Conservation (phyloP, 2,888 invertebrate genomes). For the Herminia tarsipennalis region DNA sequence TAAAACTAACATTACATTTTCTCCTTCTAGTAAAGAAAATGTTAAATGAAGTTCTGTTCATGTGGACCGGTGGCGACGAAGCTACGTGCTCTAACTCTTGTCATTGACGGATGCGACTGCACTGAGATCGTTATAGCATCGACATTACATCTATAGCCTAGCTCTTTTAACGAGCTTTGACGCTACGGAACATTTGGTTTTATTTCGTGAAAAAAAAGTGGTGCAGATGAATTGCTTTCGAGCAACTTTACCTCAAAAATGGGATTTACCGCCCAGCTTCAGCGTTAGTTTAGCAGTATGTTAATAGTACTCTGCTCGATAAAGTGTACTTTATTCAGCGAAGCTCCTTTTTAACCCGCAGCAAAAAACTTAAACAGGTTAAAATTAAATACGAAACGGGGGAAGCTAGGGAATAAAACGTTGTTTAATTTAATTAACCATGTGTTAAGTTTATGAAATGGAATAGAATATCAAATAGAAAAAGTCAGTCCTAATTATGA, state of each 20-base stretch:
- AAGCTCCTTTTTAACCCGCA: no score
- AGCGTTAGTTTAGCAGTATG: conserved; percentile 20
- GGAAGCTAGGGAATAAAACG: no score
- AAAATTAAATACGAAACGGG: no score
- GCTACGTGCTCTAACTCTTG: conserved; percentile 47
- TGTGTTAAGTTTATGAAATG: no score
- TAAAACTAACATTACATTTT: no score
- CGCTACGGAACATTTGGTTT: conserved; percentile 50
- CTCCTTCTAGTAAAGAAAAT: conserved; percentile 10
- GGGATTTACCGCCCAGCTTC: conserved; percentile 17
- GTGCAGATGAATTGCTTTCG: conserved; percentile 43
- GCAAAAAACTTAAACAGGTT: no score
- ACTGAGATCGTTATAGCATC: conserved; percentile 58
- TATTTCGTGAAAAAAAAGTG: conserved; percentile 37
- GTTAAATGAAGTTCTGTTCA: conserved; percentile 9
- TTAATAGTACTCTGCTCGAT: conserved; percentile 23
- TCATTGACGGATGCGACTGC: conserved; percentile 67
- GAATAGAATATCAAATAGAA: no score
- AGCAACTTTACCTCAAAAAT: conserved; percentile 39
- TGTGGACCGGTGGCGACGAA: conserved; percentile 23
- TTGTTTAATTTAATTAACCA: no score
- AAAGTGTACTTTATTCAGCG: conserved; percentile 8
- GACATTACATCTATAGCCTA: conserved; percentile 61
- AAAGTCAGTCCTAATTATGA: no score
- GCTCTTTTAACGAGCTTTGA: conserved; percentile 63